phyloP scores from a whole-genome alignment of 2,888 invertebrate genomes.

The Euplagia quadripunctaria region DNA sequence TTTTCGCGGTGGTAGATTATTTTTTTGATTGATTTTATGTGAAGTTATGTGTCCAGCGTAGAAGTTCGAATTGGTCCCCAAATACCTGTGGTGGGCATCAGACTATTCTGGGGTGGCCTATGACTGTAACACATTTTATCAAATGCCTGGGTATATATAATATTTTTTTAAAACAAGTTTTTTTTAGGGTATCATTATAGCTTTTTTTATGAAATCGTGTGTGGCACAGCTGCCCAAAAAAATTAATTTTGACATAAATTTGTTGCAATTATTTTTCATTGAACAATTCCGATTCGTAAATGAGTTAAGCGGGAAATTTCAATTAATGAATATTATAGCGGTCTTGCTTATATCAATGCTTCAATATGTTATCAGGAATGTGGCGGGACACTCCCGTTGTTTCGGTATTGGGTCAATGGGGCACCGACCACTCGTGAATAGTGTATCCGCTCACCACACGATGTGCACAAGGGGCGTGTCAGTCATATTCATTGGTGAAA shows the following conservation, averaged over 20 bases:
- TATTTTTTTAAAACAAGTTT: background rate
- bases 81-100: too few relatives aligned
- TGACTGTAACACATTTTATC: too few relatives aligned
- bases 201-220: too few relatives aligned
- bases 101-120: too few relatives aligned
- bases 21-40: too few relatives aligned
- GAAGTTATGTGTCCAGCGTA: too few relatives aligned
- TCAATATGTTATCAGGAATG: background rate
- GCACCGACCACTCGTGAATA: background rate
- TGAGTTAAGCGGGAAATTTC: background rate
- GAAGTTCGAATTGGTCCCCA: too few relatives aligned
- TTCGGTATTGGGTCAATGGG: conserved; percentile 7
- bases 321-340: background rate
- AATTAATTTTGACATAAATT: background rate
- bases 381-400: conserved; percentile 1
- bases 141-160: too few relatives aligned
- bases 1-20: too few relatives aligned
- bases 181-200: too few relatives aligned
- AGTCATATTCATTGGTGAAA: conserved; percentile 1
- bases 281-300: background rate
- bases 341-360: background rate
- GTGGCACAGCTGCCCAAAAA: background rate
- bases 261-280: background rate
- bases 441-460: background rate
- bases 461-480: conserved; percentile 24